Evolutionary conservation across 2,113 vertebrate species (phyloP), one percentile per base, ranked within the genome.

Genomic region (Pelvicachromis taeniatus): DNA sequence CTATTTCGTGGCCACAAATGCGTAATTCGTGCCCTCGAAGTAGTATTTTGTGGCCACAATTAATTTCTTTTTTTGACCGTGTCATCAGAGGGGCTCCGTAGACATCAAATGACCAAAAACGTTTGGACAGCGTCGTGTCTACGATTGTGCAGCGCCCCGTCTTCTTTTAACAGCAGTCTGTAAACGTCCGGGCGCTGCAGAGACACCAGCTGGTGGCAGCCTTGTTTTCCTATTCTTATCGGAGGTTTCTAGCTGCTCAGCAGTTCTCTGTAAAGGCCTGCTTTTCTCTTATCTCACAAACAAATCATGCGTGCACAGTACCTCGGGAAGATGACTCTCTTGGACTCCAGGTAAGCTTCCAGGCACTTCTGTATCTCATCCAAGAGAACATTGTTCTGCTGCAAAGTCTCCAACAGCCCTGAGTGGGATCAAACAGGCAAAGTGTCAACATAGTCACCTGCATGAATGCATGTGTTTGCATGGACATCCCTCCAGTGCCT

Each of bases 311-410:
- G 33, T 61, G 0, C 23, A 2, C 35, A 55, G 33, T 87, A 97
- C 97, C 96, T 96, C 87, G 97, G 97, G 78, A 98, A 97, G 81
- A 97, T 92, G 58, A 96, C 95, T 90, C 97, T 96, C 88, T 97
- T 97, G 7, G 97, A 97, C 92, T 98, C 97, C 86, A 98, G 94
- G 90, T 97, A 97, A 55, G 95, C 96, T 80, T 98, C 97, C 65
- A 98, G 94, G 86, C 97, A 97, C 86, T 98, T 98, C 86, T 97
- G 97, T 92, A 98, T 97, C 91, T 97, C 95, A 77, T 97, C 97
- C 87, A 98, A 95, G 53, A 97, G 94, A 75, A 86, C 86, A 80
- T 97, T 97, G 90, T 97, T 97, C 80, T 95, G 95, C 90, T 96
- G 95, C 92, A 98, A 97, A 75, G 95, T 94, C 88, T 97, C 96